These are phyloP conservation scores for Congeria kusceri DNA, from an alignment of 2,888 invertebrate genomes.

Conservation along the genomic window DNA sequence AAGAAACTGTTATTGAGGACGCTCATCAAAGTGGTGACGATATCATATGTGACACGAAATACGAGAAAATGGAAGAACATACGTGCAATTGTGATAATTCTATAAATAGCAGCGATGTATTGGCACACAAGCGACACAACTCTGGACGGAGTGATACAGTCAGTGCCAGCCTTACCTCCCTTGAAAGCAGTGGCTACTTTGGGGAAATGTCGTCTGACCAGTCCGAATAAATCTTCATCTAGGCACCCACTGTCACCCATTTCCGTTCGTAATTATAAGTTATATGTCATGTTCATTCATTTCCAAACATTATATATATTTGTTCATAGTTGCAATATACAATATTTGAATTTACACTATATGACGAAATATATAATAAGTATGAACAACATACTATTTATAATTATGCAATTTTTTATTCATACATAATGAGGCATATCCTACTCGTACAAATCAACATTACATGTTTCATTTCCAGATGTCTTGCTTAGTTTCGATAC, in stretches of 20 bases:
- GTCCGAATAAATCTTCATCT: constrained; percentile 3
- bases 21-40: too few relatives aligned
- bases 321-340: background rate
- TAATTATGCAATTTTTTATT: too few relatives aligned
- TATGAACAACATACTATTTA: too few relatives aligned
- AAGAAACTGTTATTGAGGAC: too few relatives aligned
- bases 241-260: background rate
- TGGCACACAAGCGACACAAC: background rate
- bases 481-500: too few relatives aligned
- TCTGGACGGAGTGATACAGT: background rate
- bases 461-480: too few relatives aligned
- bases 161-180: constrained; percentile 26
- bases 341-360: too few relatives aligned
- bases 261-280: background rate
- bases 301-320: background rate
- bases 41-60: too few relatives aligned
- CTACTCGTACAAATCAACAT: too few relatives aligned
- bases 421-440: too few relatives aligned
- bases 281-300: background rate
- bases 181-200: constrained; percentile 51
- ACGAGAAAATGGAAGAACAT: background rate
- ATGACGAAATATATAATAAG: too few relatives aligned
- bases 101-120: background rate
- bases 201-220: constrained; percentile 28
- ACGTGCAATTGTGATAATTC: background rate